A percentile compares a stretch with the other conserved stretches of the same genome.
These are phyloP conservation scores for Enteromius anoplus DNA, from an alignment of 2,797 vertebrate species.

Conservation along the genomic window DNA sequence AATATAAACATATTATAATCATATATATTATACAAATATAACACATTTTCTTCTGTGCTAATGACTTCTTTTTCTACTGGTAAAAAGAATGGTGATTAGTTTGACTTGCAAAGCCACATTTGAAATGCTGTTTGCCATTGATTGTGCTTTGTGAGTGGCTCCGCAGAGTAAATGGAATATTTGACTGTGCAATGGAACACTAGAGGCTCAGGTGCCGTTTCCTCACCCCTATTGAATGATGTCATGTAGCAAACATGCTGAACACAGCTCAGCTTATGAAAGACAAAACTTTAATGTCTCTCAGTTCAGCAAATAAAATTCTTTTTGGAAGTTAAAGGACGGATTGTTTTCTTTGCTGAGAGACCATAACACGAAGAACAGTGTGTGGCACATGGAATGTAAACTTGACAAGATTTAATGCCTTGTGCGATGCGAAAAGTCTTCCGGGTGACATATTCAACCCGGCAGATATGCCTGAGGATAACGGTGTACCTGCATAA, in stretches of 20 bases:
- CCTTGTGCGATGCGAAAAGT: background rate
- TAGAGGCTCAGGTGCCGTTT: slow-evolving; percentile 51
- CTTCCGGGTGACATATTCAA: background rate
- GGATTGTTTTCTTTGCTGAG: slow-evolving; percentile 23
- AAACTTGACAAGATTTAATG: slow-evolving; percentile 1
- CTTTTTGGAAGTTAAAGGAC: slow-evolving; percentile 20
- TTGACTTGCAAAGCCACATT: slow-evolving; percentile 41
- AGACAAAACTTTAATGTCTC: slow-evolving; percentile 17
- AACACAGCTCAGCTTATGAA: slow-evolving; percentile 24
- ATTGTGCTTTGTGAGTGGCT: slow-evolving; percentile 42
- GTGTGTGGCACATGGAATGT: background rate
- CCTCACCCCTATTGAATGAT: slow-evolving; percentile 48
- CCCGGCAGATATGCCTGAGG: slow-evolving; percentile 2
- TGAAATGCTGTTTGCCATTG: slow-evolving; percentile 31
- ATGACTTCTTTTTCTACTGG: background rate
- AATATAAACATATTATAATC: too few relatives aligned
- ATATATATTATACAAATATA: background rate
- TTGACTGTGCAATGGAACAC: slow-evolving; percentile 58
- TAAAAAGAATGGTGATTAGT: background rate
- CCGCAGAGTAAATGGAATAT: slow-evolving; percentile 46
- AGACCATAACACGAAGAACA: slow-evolving; percentile 2
- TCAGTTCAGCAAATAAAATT: slow-evolving; percentile 33
- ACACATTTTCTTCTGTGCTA: background rate
- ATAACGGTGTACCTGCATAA: background rate
- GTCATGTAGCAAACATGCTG: slow-evolving; percentile 49